phyloP scores from a whole-genome alignment of 1,140 invertebrate species.

The Platyura marginata region DNA sequence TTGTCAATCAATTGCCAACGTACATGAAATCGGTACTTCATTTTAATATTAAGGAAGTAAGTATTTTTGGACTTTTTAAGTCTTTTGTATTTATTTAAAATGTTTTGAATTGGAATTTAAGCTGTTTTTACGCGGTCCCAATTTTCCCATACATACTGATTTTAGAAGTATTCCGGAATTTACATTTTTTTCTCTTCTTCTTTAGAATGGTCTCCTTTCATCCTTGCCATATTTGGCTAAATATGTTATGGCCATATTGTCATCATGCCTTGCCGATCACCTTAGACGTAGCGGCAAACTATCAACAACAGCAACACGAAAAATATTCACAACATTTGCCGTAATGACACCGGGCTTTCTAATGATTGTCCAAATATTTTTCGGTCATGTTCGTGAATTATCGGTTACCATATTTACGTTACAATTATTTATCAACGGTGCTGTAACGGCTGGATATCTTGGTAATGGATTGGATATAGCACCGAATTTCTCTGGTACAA shows the following conservation, averaged over 20 bases:
- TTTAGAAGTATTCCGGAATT: neutral
- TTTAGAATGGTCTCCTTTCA: conserved; percentile 70
- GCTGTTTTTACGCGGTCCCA: neutral
- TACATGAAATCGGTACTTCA: conserved; percentile 82
- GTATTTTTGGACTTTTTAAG: conserved; percentile 7
- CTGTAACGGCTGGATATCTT: conserved; percentile 70
- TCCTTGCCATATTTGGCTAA: conserved; percentile 76
- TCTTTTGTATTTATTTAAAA: neutral
- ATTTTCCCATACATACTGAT: neutral
- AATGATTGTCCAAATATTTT: conserved; percentile 50
- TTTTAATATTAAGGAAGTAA: conserved; percentile 71
- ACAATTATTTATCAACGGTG: conserved; percentile 63
- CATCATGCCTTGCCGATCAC: conserved; percentile 48
- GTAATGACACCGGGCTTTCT: conserved; percentile 37
- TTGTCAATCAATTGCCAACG: conserved; percentile 82
- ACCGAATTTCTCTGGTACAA: conserved; percentile 73
- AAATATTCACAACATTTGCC: conserved; percentile 45
- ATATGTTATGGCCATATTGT: conserved; percentile 53
- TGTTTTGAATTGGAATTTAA: neutral
- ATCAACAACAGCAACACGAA: conserved; percentile 48
- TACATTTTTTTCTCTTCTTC: conserved; percentile 7
- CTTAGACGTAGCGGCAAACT: conserved; percentile 38
- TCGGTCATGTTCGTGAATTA: conserved; percentile 42
- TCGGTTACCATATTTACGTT: conserved; percentile 57
- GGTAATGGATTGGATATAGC: conserved; percentile 81